Conservation (phyloP, 2,888 invertebrate genomes). For the Drepanosiphum platanoidis region DNA sequence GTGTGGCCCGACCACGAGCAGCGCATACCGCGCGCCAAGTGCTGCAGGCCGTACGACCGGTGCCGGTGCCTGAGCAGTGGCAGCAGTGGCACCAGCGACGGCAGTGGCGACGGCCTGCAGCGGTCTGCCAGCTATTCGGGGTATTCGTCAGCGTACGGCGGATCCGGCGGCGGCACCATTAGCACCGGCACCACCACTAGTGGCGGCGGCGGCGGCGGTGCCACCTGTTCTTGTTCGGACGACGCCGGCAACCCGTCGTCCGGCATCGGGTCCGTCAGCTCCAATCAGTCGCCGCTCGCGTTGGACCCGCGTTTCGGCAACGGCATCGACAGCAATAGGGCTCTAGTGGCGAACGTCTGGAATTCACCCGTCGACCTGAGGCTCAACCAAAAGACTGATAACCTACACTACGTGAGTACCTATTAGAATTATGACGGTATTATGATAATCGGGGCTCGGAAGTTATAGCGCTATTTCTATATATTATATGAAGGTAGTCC, state of each 20-base stretch:
- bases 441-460: no score
- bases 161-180: background rate
- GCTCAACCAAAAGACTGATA: slow-evolving; percentile 60
- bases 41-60: slow-evolving; percentile 35
- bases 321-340: background rate
- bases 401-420: slow-evolving; percentile 56
- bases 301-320: slow-evolving; percentile 23
- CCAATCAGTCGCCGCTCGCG: background rate
- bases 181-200: slow-evolving; percentile 1
- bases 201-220: background rate
- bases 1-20: slow-evolving; percentile 14
- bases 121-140: slow-evolving; percentile 12
- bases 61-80: slow-evolving; percentile 25
- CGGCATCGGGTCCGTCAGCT: slow-evolving; percentile 37
- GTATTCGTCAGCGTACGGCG: slow-evolving; percentile 44
- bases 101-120: background rate
- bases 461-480: no score
- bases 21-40: slow-evolving; percentile 10
- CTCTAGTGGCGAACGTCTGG: slow-evolving; percentile 7
- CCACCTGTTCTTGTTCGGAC: slow-evolving; percentile 25
- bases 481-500: no score
- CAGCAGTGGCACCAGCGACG: background rate
- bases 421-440: no score
- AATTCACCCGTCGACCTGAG: slow-evolving; percentile 26
- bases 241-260: slow-evolving; percentile 33